Percentiles rank a stretch among this genome's conserved stretches.
Evolutionary conservation across 2,113 vertebrate species (phyloP).

Genomic region (Rhipidura dahli): DNA sequence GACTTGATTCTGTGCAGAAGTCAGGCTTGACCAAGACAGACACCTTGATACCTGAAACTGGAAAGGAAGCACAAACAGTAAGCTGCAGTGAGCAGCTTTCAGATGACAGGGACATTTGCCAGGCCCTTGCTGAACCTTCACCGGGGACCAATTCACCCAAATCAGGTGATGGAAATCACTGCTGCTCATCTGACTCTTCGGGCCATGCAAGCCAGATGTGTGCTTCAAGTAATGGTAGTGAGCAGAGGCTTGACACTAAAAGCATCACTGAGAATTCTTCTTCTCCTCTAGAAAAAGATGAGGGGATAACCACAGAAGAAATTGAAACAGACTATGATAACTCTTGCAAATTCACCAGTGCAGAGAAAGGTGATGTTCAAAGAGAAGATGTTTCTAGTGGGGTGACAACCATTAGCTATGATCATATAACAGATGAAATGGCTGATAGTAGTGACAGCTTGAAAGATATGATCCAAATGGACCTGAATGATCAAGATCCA

Average conservation of each 20-base stretch:
- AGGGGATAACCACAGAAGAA: conserved; percentile 27
- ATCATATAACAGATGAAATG: conserved; percentile 61
- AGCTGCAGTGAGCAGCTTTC: not conserved
- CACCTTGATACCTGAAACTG: conserved; percentile 4
- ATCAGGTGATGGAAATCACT: not conserved
- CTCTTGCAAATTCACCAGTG: conserved; percentile 55
- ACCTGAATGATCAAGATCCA: conserved; percentile 76
- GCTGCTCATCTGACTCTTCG: not conserved
- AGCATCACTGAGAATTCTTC: not conserved
- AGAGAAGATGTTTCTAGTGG: conserved; percentile 71
- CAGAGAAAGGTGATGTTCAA: conserved; percentile 68
- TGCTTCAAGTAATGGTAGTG: not conserved
- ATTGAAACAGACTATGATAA: conserved; percentile 25
- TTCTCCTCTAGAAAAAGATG: conserved; percentile 50
- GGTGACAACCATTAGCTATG: conserved; percentile 59
- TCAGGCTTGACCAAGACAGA: conserved; percentile 21
- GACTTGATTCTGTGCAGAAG: conserved; percentile 18
- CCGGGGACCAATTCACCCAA: not conserved
- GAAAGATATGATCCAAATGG: conserved; percentile 78
- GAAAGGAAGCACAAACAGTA: not conserved
- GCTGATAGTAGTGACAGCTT: conserved; percentile 70
- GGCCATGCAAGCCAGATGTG: not conserved
- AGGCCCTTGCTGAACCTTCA: not conserved
- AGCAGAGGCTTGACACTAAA: not conserved
- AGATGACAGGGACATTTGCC: not conserved